Base-by-base conservation (phyloP, 1,140 invertebrate species). In the Halictus rubicundus region DNA sequence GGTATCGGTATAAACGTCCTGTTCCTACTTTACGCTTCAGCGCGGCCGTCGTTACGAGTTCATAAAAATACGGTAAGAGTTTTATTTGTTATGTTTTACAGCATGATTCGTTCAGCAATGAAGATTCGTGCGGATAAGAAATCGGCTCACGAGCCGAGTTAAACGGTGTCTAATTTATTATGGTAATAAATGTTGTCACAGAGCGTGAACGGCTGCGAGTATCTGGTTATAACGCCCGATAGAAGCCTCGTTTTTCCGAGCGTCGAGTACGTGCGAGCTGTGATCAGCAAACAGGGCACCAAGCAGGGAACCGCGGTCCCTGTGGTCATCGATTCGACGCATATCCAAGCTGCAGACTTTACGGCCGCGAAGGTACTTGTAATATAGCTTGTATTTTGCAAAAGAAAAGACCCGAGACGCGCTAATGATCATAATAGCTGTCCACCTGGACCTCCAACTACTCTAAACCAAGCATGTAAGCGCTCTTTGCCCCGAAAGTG, bases 261-360 rank as follows among this genome's bases (percentile, higher is more conserved):
- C 37, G 96, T 96, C 21, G 97, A 97, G 89, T 97, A 96, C 89
- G 94, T 97, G 12, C 94, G 96, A 72, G 94, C 95, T 57, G 94
- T 95, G 78, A 95, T 97, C 68, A 95, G 94, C 81, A 97, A 97
- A 92, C 95, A 96, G 54, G 95, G 95, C 27, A 92, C 94, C 12
- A 94, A 94, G 83, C 93, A 94, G 82, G 95, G 94, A 54, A 92
- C 91, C 7, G 92, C 93, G 75, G 93, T 95, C 81, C 96, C 96
- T 12, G 95, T 97, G 79, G 96, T 97, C 54, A 94, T 97, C 49
- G 96, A 97, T 92, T 96, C 96, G 32, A 94, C 94, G 73, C 96
- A 97, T 89, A 96, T 96, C 86, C 95, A 96, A 90, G 96, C 95
- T 42, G 95, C 95, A 2, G 96, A 97, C 93, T 96, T 96, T 90